phyloP scores from a whole-genome alignment of 2,888 invertebrate species.

The Choristoneura rosaceana region DNA sequence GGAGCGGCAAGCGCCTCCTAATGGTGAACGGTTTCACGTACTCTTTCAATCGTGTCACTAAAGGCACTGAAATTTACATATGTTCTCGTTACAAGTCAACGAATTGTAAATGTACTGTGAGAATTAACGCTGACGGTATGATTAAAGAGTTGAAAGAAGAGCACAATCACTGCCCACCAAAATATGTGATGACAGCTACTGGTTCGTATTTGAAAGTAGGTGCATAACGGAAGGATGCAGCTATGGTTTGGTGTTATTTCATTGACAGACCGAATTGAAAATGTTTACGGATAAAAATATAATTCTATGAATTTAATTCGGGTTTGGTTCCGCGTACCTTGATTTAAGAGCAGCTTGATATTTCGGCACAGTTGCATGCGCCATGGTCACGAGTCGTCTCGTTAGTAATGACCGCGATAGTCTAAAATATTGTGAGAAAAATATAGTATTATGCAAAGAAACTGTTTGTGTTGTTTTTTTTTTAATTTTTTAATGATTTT shows the following conservation, averaged over 20 bases:
- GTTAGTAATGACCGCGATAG: too few relatives aligned
- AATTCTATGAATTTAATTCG: too few relatives aligned
- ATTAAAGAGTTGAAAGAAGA: slow-evolving; percentile 16
- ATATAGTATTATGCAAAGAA: background rate
- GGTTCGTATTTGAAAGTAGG: slow-evolving; percentile 45
- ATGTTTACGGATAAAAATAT: too few relatives aligned
- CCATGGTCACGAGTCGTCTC: too few relatives aligned
- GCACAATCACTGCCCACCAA: slow-evolving; percentile 32
- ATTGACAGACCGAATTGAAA: background rate
- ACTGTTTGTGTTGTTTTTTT: too few relatives aligned
- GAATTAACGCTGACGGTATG: slow-evolving; percentile 9
- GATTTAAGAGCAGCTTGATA: too few relatives aligned
- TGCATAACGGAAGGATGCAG: background rate
- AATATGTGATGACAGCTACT: slow-evolving; percentile 19
- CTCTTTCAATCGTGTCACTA: slow-evolving; percentile 18
- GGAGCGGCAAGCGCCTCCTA: slow-evolving; percentile 31
- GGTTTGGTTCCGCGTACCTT: too few relatives aligned
- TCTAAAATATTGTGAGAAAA: too few relatives aligned
- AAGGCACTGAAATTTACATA: slow-evolving; percentile 10
- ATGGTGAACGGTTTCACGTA: slow-evolving; percentile 35
- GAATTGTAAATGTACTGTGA: slow-evolving; percentile 21
- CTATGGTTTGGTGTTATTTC: background rate
- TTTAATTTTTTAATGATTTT: too few relatives aligned
- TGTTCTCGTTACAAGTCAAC: slow-evolving; percentile 35
- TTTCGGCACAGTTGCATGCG: too few relatives aligned